phyloP scores from a whole-genome alignment of 2,113 vertebrate genomes.

The Amphilophus citrinellus region DNA sequence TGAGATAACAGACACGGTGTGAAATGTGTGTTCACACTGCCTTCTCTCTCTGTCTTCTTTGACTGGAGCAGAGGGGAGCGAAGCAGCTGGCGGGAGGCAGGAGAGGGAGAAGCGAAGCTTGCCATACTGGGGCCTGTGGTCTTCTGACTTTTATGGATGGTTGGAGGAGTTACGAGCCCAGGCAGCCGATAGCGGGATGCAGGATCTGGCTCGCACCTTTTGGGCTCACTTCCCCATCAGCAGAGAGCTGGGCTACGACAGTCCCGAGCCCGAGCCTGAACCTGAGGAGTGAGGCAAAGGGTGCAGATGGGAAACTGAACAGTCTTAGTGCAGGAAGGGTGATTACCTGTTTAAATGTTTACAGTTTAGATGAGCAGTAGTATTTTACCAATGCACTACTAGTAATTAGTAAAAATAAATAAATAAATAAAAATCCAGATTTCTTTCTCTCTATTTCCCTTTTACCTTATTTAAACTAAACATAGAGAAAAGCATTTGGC shows the following conservation, averaged over 20 bases:
- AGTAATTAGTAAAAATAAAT: too few relatives aligned
- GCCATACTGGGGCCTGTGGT: constrained; percentile 77
- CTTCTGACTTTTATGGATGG: constrained; percentile 78
- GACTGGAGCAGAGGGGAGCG: constrained; percentile 32
- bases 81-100: neutral
- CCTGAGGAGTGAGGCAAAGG: constrained; percentile 26
- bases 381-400: too few relatives aligned
- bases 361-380: too few relatives aligned
- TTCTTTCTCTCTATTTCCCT: too few relatives aligned
- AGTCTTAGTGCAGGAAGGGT: neutral
- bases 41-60: neutral
- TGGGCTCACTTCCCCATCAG: constrained; percentile 80
- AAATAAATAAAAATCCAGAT: too few relatives aligned
- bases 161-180: constrained; percentile 72
- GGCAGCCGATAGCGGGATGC: constrained; percentile 56
- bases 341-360: neutral
- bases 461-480: too few relatives aligned
- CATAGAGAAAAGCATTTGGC: too few relatives aligned
- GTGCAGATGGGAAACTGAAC: neutral
- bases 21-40: constrained; percentile 23
- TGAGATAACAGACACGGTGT: neutral
- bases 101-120: constrained; percentile 53
- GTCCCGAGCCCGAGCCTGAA: constrained; percentile 34
- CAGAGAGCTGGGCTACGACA: constrained; percentile 69
- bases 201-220: constrained; percentile 75